Conservation (phyloP, 2,113 vertebrate species). For the Fregetta grallaria region DNA sequence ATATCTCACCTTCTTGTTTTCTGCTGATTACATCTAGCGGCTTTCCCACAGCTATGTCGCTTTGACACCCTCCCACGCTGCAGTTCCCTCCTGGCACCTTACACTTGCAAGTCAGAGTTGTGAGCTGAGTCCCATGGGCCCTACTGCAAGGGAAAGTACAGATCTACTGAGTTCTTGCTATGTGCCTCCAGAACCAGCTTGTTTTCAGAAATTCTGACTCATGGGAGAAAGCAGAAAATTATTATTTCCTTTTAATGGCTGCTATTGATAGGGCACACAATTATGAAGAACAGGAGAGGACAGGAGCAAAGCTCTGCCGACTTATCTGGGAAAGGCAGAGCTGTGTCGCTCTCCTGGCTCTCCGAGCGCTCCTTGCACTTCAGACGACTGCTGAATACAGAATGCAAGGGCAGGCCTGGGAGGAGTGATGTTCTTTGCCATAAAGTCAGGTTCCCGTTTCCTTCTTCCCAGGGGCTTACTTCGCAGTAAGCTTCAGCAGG, state of each 20-base stretch:
- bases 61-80: accelerated
- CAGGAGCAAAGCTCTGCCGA: neutral
- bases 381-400: neutral
- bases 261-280: accelerated
- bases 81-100: neutral
- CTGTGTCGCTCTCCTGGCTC: neutral
- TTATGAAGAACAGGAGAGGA: neutral
- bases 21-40: neutral
- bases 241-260: neutral
- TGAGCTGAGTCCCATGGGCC: neutral
- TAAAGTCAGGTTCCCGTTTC: neutral
- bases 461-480: neutral
- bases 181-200: neutral
- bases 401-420: neutral
- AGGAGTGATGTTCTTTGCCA: neutral
- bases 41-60: accelerated
- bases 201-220: neutral
- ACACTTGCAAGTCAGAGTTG: accelerated
- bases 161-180: neutral
- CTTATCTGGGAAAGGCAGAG: neutral
- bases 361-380: neutral
- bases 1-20: neutral
- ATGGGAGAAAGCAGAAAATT: neutral
- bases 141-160: neutral
- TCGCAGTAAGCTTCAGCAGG: neutral